Conservation (phyloP, 2,113 vertebrate species). For the Charadrius vociferus region DNA sequence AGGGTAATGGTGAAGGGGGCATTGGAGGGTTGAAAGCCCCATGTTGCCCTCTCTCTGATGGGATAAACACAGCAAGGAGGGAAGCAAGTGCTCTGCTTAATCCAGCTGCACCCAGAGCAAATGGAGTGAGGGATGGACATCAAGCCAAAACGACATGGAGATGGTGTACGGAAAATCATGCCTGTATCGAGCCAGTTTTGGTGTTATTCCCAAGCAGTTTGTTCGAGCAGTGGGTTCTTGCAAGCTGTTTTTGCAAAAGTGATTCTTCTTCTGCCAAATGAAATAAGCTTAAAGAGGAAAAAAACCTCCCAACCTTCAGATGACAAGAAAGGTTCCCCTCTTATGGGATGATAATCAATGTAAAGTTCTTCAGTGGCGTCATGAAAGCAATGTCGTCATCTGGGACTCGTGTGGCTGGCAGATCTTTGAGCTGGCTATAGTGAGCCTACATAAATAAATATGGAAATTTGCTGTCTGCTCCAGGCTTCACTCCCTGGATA, state of each 20-base stretch:
- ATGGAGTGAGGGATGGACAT: accelerated
- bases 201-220: background rate
- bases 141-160: background rate
- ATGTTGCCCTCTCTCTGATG: background rate
- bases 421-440: background rate
- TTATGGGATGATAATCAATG: background rate
- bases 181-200: accelerated
- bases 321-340: background rate
- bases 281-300: background rate
- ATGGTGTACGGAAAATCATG: background rate
- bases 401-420: accelerated
- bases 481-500: background rate
- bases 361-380: background rate
- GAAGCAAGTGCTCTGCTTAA: background rate
- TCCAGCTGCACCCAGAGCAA: background rate
- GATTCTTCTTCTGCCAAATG: background rate
- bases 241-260: background rate
- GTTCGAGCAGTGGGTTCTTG: accelerated
- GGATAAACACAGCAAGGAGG: background rate
- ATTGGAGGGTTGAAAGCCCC: background rate
- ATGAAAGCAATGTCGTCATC: background rate
- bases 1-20: background rate
- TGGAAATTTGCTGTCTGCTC: background rate
- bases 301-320: background rate
- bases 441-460: background rate